Percentiles rank a stretch among this genome's conserved stretches.
phyloP scores from a whole-genome alignment of 2,113 vertebrate genomes.

The Odobenus rosmarus region DNA sequence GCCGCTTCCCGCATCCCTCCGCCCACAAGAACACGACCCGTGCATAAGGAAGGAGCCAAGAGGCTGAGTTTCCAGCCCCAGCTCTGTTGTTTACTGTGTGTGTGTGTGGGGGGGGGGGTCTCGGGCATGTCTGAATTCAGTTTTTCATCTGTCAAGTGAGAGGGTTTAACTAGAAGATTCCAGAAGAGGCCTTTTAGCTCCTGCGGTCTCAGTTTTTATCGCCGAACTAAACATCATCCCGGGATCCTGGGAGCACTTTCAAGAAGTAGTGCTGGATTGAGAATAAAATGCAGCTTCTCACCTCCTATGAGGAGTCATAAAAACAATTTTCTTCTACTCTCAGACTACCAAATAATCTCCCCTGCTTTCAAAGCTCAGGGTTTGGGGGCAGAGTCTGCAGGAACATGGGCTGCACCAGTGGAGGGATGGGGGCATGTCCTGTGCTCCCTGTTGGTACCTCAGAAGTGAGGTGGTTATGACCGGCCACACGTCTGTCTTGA shows the following conservation, averaged over 20 bases:
- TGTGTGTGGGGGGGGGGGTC: neutral
- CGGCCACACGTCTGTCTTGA: rapidly evolving
- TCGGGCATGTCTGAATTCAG: neutral
- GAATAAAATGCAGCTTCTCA: neutral
- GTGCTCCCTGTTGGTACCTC: rapidly evolving
- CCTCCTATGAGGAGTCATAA: neutral
- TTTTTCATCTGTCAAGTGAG: neutral
- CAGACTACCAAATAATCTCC: neutral
- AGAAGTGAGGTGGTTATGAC: rapidly evolving
- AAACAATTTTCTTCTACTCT: neutral
- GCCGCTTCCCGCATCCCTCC: rapidly evolving
- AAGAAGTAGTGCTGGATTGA: neutral
- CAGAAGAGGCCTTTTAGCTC: neutral
- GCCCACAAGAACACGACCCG: rapidly evolving
- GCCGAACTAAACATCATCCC: neutral
- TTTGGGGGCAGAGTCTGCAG: neutral
- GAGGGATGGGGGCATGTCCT: rapidly evolving
- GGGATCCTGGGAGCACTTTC: neutral
- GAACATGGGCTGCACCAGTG: rapidly evolving
- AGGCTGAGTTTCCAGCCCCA: neutral
- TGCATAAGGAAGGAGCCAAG: rapidly evolving
- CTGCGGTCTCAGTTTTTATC: neutral
- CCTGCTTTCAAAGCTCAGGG: neutral
- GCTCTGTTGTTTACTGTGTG: neutral
- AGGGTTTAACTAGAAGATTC: neutral